These are phyloP conservation scores for Drosophila kohkoa DNA, from an alignment of 1,140 invertebrate species.

Conservation along the genomic window DNA sequence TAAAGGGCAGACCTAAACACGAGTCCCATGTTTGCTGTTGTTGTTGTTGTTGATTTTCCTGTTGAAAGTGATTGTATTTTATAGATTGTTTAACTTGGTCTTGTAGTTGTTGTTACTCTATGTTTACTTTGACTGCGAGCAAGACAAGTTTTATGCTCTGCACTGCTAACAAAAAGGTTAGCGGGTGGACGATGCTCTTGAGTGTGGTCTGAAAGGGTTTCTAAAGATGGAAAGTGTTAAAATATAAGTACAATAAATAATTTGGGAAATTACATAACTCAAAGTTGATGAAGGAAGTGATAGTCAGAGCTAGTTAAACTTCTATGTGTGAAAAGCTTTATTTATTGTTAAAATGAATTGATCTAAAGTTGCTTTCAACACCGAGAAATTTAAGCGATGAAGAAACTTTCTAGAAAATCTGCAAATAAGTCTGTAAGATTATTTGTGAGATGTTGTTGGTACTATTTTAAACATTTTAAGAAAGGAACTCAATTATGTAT, in stretches of 20 bases:
- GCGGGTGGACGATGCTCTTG: neutral
- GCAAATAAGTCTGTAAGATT: too few species aligned
- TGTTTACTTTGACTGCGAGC: constrained; percentile 52
- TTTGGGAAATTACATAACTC: constrained; percentile 13
- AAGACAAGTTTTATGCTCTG: constrained; percentile 23
- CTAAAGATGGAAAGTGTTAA: constrained; percentile 33
- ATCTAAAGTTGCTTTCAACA: too few species aligned
- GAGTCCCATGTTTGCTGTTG: constrained; percentile 21
- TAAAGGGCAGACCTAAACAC: constrained; percentile 64
- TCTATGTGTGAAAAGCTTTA: neutral
- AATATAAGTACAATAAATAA: constrained; percentile 20
- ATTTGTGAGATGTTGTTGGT: too few species aligned
- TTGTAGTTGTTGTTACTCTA: constrained; percentile 15
- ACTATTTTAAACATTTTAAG: too few species aligned
- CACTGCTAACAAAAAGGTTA: neutral
- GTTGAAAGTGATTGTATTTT: constrained; percentile 73
- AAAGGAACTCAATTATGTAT: too few species aligned
- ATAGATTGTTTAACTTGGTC: constrained; percentile 64
- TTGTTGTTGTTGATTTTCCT: constrained; percentile 57
- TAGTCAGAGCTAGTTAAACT: neutral
- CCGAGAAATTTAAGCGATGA: too few species aligned
- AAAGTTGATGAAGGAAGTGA: neutral
- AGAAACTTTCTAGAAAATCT: too few species aligned
- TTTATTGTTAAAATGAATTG: too few species aligned
- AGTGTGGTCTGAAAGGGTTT: constrained; percentile 7